A percentile compares a stretch with the other conserved stretches of the same genome.
Evolutionary conservation across 2,113 vertebrate species (phyloP).

Genomic region (Seriola rivoliana): DNA sequence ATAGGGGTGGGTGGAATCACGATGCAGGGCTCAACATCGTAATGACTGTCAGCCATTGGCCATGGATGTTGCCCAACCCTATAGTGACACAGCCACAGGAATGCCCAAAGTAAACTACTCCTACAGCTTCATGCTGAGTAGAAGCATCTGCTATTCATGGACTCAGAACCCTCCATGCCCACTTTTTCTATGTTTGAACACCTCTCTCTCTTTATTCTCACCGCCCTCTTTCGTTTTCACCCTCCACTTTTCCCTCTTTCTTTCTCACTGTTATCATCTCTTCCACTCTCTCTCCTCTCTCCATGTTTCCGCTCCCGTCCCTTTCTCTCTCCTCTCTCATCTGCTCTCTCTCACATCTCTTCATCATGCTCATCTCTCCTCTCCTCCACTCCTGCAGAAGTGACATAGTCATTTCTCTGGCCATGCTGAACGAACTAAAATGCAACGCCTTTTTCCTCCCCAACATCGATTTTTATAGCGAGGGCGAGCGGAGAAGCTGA

Average conservation of each 20-base stretch:
- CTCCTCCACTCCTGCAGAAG: slow-evolving; percentile 30
- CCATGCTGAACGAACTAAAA: slow-evolving; percentile 49
- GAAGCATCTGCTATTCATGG: slow-evolving; percentile 71
- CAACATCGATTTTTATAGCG: slow-evolving; percentile 65
- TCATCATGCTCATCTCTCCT: slow-evolving; percentile 38
- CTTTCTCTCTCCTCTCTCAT: slow-evolving; percentile 8
- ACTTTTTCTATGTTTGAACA: slow-evolving; percentile 34
- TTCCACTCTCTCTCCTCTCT: background rate
- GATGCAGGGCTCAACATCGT: too few relatives aligned
- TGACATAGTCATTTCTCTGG: slow-evolving; percentile 54
- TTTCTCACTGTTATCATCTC: slow-evolving; percentile 9
- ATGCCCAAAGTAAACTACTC: slow-evolving; percentile 65
- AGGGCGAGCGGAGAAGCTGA: slow-evolving; percentile 55
- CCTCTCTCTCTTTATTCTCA: slow-evolving; percentile 20
- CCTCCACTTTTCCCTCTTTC: background rate
- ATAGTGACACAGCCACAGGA: slow-evolving; percentile 51
- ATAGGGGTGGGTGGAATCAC: too few relatives aligned
- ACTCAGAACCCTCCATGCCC: slow-evolving; percentile 17
- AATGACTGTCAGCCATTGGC: too few relatives aligned
- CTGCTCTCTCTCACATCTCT: slow-evolving; percentile 41
- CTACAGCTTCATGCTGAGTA: slow-evolving; percentile 51
- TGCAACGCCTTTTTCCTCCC: slow-evolving; percentile 50
- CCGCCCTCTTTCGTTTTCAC: background rate
- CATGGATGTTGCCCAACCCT: too few relatives aligned
- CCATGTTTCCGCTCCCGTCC: background rate